Evolutionary conservation across 2,113 vertebrate genomes (phyloP).

Genomic region (Tylochromis polylepis): DNA sequence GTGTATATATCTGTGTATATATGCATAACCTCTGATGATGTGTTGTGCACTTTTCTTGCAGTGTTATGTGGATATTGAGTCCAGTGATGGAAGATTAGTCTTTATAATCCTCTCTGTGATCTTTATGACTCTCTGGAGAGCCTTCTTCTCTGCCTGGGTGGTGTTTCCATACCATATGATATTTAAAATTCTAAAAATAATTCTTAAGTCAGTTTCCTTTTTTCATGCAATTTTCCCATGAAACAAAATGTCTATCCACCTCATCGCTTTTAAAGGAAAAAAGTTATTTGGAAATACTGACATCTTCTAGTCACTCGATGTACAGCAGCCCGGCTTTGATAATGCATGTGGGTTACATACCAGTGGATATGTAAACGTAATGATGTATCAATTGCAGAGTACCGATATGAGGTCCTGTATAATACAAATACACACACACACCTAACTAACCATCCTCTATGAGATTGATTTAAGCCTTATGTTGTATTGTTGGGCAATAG

Average conservation of each 20-base stretch:
- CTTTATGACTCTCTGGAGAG: not conserved
- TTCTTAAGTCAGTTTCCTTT: not conserved
- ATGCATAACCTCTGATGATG: not conserved
- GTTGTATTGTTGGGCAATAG: too few relatives aligned
- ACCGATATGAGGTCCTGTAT: too few relatives aligned
- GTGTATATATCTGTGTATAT: not conserved
- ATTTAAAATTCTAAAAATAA: too few relatives aligned
- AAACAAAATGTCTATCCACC: not conserved
- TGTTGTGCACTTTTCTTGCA: not conserved
- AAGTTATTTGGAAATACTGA: too few relatives aligned
- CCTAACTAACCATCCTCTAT: too few relatives aligned
- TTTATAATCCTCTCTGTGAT: not conserved
- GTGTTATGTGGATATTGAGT: not conserved
- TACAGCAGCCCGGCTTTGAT: too few relatives aligned
- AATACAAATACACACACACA: too few relatives aligned
- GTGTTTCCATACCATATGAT: not conserved
- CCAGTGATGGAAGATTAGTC: not conserved
- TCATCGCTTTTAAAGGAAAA: not conserved
- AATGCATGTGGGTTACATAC: too few relatives aligned
- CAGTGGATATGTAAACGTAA: too few relatives aligned
- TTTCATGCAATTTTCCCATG: not conserved
- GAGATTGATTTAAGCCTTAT: too few relatives aligned
- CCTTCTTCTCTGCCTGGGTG: not conserved
- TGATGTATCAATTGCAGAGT: too few relatives aligned
- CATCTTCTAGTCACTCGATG: too few relatives aligned